These are phyloP conservation scores for Neuroterus valhalla DNA, from an alignment of 1,140 invertebrate species.

Conservation along the genomic window DNA sequence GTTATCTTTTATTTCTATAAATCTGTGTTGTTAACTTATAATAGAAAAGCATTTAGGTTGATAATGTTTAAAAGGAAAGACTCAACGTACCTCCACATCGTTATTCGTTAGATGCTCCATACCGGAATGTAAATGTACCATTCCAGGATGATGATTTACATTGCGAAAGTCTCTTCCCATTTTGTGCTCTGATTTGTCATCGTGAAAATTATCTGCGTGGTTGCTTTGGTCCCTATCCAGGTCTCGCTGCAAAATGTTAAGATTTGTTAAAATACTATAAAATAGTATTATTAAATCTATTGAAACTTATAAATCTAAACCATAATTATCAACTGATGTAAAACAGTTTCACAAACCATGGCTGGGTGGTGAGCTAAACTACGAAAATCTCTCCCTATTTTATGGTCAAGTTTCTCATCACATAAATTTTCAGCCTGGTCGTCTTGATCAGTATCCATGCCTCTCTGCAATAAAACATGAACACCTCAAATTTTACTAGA, in stretches of 20 bases:
- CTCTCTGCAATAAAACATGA: constrained; percentile 57
- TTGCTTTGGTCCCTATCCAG: constrained; percentile 61
- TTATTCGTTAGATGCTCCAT: constrained; percentile 64
- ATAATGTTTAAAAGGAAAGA: constrained; percentile 10
- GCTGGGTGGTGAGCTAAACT: constrained; percentile 59
- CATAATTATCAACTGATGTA: too few species aligned
- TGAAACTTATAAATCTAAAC: too few species aligned
- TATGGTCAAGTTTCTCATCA: constrained; percentile 63
- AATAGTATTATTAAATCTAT: neutral
- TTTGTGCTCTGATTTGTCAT: constrained; percentile 64
- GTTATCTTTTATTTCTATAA: too few species aligned
- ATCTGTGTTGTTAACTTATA: too few species aligned
- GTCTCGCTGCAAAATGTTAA: constrained; percentile 54
- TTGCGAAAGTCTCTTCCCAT: constrained; percentile 63
- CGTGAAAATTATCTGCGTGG: constrained; percentile 59
- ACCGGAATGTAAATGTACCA: constrained; percentile 62
- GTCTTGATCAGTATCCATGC: constrained; percentile 59
- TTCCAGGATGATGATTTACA: constrained; percentile 59
- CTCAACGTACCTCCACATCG: constrained; percentile 62
- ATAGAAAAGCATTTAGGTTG: too few species aligned
- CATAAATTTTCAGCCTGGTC: constrained; percentile 61
- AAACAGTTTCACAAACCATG: constrained; percentile 50
- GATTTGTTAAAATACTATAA: neutral
- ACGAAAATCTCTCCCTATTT: constrained; percentile 63
- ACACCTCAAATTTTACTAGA: neutral